Percentiles rank a stretch among this genome's conserved stretches.
Evolutionary conservation across 1,140 invertebrate genomes (phyloP).

Genomic region (Drosophila nebulosa): DNA sequence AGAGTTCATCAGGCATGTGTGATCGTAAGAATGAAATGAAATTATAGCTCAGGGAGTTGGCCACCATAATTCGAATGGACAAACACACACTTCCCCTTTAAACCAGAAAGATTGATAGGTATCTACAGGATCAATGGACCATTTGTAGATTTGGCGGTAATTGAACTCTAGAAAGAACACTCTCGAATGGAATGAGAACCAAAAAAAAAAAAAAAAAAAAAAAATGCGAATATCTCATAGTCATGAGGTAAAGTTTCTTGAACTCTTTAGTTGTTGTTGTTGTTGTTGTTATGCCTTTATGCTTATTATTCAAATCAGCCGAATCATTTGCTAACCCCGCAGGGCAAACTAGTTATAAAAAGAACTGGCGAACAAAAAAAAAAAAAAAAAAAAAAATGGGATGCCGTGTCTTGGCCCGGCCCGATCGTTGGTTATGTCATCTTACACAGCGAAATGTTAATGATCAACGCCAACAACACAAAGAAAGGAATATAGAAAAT

Average conservation of each 20-base stretch:
- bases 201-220: neutral
- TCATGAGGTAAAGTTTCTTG: constrained; percentile 57
- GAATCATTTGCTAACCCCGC: constrained; percentile 61
- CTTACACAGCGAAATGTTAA: constrained; percentile 45
- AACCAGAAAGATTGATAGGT: no score
- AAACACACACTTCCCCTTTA: no score
- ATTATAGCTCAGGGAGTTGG: neutral
- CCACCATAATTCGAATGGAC: neutral
- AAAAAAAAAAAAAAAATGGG: neutral
- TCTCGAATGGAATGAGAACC: no score
- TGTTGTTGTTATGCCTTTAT: constrained; percentile 33
- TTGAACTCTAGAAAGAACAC: no score
- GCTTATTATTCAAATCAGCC: constrained; percentile 60
- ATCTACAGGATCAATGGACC: neutral
- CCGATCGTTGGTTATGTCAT: constrained; percentile 58
- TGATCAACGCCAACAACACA: constrained; percentile 24
- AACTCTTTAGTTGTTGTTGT: constrained; percentile 31
- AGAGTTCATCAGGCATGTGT: neutral
- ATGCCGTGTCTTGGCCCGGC: neutral
- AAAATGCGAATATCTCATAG: neutral
- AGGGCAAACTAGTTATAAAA: constrained; percentile 64
- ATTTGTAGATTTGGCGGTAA: neutral
- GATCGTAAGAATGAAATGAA: neutral
- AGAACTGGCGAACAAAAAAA: constrained; percentile 22
- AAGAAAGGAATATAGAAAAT: neutral